Percentiles rank a stretch among this genome's conserved stretches.
Conservation (phyloP, 2,888 invertebrate genomes). For the Neoscelio sp. region DNA sequence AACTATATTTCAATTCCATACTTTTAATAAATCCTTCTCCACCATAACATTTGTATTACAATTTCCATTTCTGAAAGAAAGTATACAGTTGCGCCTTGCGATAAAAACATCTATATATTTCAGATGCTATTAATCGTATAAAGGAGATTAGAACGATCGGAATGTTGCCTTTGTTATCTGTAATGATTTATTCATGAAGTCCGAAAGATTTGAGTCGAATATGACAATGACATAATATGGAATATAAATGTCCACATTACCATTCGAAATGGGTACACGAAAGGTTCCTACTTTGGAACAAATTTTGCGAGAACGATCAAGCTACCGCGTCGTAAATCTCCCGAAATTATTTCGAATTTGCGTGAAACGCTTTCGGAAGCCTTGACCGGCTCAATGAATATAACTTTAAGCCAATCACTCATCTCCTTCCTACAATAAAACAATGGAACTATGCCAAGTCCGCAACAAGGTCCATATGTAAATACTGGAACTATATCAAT, state of each 20-base stretch:
- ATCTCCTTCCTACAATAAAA: conserved; percentile 7
- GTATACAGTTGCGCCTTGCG: conserved; percentile 7
- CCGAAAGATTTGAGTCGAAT: conserved; percentile 50
- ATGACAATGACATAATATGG: conserved; percentile 54
- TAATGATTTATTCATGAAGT: conserved; percentile 58
- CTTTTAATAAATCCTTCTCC: conserved; percentile 13
- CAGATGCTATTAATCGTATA: conserved; percentile 43
- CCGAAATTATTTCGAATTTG: conserved; percentile 18
- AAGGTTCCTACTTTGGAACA: conserved; percentile 7
- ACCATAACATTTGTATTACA: background rate
- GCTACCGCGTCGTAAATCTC: conserved; percentile 4
- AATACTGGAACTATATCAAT: conserved; percentile 17
- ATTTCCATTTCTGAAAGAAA: conserved; percentile 10
- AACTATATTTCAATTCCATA: too few species aligned
- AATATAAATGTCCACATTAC: conserved; percentile 52
- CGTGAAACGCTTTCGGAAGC: conserved; percentile 21
- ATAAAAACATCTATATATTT: conserved; percentile 52
- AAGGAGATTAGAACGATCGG: conserved; percentile 56
- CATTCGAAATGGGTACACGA: conserved; percentile 30
- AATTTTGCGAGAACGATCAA: background rate
- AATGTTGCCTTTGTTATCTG: conserved; percentile 51
- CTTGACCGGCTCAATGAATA: conserved; percentile 35
- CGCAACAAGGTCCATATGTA: conserved; percentile 38
- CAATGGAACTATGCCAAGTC: conserved; percentile 61
- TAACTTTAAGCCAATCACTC: conserved; percentile 26